Percentiles rank a stretch among this genome's conserved stretches.
Evolutionary conservation across 2,113 vertebrate genomes (phyloP).

Genomic region (Spea multiplicata): DNA sequence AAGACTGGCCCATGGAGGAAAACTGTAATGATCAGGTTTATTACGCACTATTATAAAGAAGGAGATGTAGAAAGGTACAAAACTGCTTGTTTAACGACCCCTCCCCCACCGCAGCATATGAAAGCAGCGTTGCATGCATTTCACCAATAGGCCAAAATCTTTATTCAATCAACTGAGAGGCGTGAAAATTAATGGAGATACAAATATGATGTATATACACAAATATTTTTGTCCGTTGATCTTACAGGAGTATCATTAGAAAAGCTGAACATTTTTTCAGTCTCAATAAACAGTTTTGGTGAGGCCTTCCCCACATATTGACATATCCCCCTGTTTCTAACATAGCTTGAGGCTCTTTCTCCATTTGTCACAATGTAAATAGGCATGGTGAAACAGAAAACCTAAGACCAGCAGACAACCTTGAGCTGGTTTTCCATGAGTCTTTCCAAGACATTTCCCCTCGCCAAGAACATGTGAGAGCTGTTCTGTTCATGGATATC

Average conservation of each 20-base stretch:
- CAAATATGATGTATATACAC: not conserved
- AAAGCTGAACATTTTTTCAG: no score
- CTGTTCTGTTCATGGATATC: no score
- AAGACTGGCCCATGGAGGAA: not conserved
- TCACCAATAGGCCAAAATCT: not conserved
- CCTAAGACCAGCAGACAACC: not conserved
- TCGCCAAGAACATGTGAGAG: no score
- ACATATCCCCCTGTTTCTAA: not conserved
- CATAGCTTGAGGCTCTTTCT: not conserved
- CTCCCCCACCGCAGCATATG: not conserved
- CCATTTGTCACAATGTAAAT: not conserved
- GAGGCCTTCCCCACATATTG: not conserved
- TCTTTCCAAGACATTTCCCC: no score
- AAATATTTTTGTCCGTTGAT: no score
- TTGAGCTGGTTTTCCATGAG: no score
- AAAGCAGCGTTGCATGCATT: constrained; percentile 19
- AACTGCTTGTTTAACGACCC: not conserved
- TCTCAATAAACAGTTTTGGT: not conserved
- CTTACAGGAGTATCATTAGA: no score
- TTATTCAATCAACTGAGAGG: not conserved
- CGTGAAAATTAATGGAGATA: not conserved
- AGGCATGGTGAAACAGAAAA: not conserved
- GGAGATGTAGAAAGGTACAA: constrained; percentile 15
- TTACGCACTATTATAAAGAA: not conserved
- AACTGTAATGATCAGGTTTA: not conserved